Base-by-base conservation (phyloP, 2,888 invertebrate genomes). In the Chloromyia formosa region DNA sequence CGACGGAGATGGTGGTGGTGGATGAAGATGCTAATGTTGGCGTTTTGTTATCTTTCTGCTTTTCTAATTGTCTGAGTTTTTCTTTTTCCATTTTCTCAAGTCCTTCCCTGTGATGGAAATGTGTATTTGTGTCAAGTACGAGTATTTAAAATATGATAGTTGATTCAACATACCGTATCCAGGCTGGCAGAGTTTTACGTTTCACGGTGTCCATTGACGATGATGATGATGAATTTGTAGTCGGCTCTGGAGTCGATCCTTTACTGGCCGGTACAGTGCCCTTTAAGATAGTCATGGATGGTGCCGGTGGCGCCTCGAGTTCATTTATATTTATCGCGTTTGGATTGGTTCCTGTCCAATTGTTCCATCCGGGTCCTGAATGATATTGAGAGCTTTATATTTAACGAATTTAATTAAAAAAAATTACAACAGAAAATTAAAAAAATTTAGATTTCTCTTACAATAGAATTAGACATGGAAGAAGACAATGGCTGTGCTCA, bases 51-150 rank as follows among this genome's bases (percentile, higher is more conserved):
- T 91, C 90, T 77, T 91, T 88, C 81, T 93, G 93, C 73, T 90
- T 90, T 82, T 96, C 96, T 79, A 94, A 88, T 78, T 96, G 95
- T 80, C 91, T 93, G 81, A 92, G 91, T 82, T 97, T 96, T 80
- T 97, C 96, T 23, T 94, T 89, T 84, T 98, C 98, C 95, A 98
- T 97, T 87, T 98, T 98, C 83, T 98, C 98, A 79, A 98, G 86
- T 42, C 97, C 97, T 88, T 89, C 88, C 73, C 85, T 85, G 75
- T 16, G 27, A 10, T 35, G 27, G 7, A 35, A n/a, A n/a, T n/a
- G n/a, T n/a, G n/a, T n/a, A n/a, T n/a, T n/a, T n/a, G n/a, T 42
- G 5, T 42, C 12, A 42, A 42, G 12, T 42, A 42, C 5, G 12
- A 68, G 60, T 35, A 1, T 22, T 2, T 40, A 27, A 18, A 74